phyloP scores from a whole-genome alignment of 2,888 invertebrate species.

The Octonoba sinensis region DNA sequence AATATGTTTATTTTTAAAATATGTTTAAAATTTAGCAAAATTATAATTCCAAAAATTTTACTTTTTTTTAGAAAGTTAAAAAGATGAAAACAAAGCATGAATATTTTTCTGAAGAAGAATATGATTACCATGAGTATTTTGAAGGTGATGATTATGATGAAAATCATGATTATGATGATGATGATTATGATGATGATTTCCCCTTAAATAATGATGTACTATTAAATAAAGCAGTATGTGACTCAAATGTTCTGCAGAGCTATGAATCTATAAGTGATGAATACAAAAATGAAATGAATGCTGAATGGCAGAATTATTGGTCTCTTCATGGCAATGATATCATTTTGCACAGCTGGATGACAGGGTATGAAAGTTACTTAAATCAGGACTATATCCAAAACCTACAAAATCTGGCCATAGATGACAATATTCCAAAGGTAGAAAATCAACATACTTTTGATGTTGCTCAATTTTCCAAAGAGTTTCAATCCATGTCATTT shows the following conservation, averaged over 20 bases:
- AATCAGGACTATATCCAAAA: slow-evolving; percentile 30
- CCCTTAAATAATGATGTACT: not conserved
- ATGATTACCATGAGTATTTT: not conserved
- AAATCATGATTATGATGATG: not conserved
- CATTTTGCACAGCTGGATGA: slow-evolving; percentile 46
- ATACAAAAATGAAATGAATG: slow-evolving; percentile 2
- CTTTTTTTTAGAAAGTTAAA: not conserved
- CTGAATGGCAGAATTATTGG: slow-evolving; percentile 50
- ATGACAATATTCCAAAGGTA: not conserved
- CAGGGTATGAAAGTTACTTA: slow-evolving; percentile 51
- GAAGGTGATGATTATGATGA: slow-evolving; percentile 5
- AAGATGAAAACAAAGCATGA: not conserved
- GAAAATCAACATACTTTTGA: not conserved
- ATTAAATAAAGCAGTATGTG: not conserved
- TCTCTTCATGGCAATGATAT: slow-evolving; percentile 39
- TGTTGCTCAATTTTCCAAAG: not conserved
- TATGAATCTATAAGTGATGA: not conserved
- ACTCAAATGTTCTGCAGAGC: not conserved
- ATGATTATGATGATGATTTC: not conserved
- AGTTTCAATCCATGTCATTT: slow-evolving; percentile 26
- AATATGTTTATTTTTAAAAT: not conserved
- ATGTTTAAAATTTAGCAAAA: not conserved
- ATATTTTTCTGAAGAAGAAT: not conserved
- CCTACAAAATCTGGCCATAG: not conserved
- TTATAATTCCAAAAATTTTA: not conserved